Base-by-base conservation (phyloP, 2,797 vertebrate genomes). In the Hapalemur alaotrensis region DNA sequence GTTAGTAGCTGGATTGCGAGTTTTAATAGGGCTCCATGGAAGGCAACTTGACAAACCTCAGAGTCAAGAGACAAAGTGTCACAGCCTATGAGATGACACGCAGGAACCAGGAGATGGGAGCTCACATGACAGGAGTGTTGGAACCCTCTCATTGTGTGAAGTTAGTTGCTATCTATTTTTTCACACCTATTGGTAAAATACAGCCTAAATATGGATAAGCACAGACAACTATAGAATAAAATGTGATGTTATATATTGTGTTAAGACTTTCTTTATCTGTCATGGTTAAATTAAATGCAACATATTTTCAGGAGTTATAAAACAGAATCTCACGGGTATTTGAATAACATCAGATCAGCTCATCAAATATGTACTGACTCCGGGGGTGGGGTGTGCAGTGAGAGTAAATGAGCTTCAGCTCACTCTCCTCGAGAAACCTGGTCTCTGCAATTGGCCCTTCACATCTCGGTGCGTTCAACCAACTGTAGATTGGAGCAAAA, bases 371-470 rank as follows among this genome's bases (percentile, higher is more conserved):
- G 5, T 28, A 9, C 4, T 41, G 59, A 69, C 38, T 38, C 38
- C 4, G 38, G 10, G 43, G 46, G 52, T 18, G 54, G 54, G 54
- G 43, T 46, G 43, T 9, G 22, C 22, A 3, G 4, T 8, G 2
- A n/a, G 7, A 28, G 7, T 1, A 50, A 59, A 35, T 25, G 46
- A 35, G 25, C 14, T 32, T 73, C 17, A 10, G 61, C 1, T 30
- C 15, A 20, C 3, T 75, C 7, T 81, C 1, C 7, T 81, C 1
- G 0, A 12, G 38, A 43, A n/a, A 14, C 3, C 18, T 48, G 12
- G 17, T 32, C 18, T 70, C 35, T 61, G 46, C 43, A 22, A 1
- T n/a, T 4, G 46, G 46, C 46, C 5, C 46, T 50, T 32, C 11
- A 46, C 18, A 12, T 22, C 30, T 50, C 4, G 11, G 3, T 11